Evolutionary conservation across 2,888 invertebrate species (phyloP), one percentile per base, ranked within the genome.

Genomic region (Zonitis immaculata): DNA sequence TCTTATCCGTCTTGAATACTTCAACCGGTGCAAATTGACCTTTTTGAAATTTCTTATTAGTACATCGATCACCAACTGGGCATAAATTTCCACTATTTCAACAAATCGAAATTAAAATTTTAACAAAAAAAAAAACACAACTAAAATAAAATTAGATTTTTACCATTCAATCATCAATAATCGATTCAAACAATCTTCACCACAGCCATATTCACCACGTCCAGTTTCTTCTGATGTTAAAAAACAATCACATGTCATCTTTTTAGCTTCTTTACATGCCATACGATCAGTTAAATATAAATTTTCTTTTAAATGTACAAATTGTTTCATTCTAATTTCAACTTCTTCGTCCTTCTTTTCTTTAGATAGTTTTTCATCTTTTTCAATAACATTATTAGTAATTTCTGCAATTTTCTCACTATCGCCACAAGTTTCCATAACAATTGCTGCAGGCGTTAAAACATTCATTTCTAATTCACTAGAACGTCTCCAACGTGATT

Each of bases 151-250:
- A 52, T 8, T n/a, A 14, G 16, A 50, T 54, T 51, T 76, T 77
- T 79, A 92, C 93, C 95, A 98, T 83, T 98, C 98, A 72, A 98
- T 96, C 89, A 96, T 92, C n/a, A 98, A 84, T 72, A 97, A 82
- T 70, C 96, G 85, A 79, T 98, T 98, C 28, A 98, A 82, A 76
- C 98, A 98, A 76, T 96, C 95, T 70, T 95, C 94, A 0, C 94
- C 95, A 74, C 98, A 98, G 8, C 94, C 95, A 56, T 85, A 75
- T 69, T 91, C 89, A 0, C 93, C 94, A 52, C 87, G 79, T 39
- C 84, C 83, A 59, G 91, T 81, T 71, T 97, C 97, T 64, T 95
- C 95, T 71, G 88, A 86, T 3, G 69, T 90, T 61, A 95, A 81
- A 69, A 91, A 89, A 75, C 97, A 98, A 76, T 97, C 97, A 76